Evolutionary conservation across 2,113 vertebrate species (phyloP), one percentile per base, ranked within the genome.

Genomic region (Nothoprocta pentlandii): DNA sequence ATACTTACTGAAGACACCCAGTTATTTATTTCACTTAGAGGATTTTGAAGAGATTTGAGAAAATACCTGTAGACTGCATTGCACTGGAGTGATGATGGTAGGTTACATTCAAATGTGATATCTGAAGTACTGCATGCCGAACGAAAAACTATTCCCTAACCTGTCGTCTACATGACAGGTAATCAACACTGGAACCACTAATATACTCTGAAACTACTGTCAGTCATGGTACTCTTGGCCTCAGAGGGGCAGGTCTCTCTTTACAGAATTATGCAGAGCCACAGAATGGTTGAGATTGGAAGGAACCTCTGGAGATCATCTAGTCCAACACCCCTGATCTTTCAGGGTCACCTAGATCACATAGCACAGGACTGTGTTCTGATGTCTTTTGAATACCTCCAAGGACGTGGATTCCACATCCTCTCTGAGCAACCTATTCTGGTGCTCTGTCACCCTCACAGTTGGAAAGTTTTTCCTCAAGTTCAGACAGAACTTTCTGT

Each of bases 111-210:
- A 36, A 21, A 73, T 70, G 30, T 25, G 58, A 56, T 61, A 62
- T 36, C 5, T 32, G 3, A 51, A 26, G 32, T 46, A 30, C 20
- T 30, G 49, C 23, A 25, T 11, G 13, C 5, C 61, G 13, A 11
- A 19, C 9, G 34, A 61, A 85, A 74, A n/a, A 8, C 6, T 10
- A 19, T 1, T 0, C 1, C 51, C 3, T 12, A 84, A 41, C 16
- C 75, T 69, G 41, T 61, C 12, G 39, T 12, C 39, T 30, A 69
- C 5, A 8, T 82, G 51, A 49, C 49, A 49, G 49, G 20, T 17
- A 89, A 49, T 23, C 46, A 73, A 34, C 1, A 2, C 21, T 81
- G 39, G 12, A 92, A 80, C 4, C 10, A 6, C 32, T 22, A 92
- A 49, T 22, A 49, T 69, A 34, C 1, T 3, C 21, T 75, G 39